Percentiles rank a stretch among this genome's conserved stretches.
Evolutionary conservation across 2,888 invertebrate genomes (phyloP).

Genomic region (Watsonalla binaria): DNA sequence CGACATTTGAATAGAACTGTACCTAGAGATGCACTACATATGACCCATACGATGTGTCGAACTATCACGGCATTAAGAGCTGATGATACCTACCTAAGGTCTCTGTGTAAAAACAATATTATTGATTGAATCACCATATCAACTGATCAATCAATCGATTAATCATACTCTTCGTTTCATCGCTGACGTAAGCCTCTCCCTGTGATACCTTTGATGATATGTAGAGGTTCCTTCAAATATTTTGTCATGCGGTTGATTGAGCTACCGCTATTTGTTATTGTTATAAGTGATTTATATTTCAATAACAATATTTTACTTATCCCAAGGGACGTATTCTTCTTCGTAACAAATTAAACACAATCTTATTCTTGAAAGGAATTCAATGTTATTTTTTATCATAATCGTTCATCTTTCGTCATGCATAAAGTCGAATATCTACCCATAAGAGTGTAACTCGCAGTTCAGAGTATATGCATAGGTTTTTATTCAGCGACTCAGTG

Average conservation of each 20-base stretch:
- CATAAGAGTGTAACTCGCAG: constrained; percentile 7
- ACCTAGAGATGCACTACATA: too few species aligned
- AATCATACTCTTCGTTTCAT: not conserved
- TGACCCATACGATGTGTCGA: too few species aligned
- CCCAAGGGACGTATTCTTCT: not conserved
- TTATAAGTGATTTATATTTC: not conserved
- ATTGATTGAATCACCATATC: not conserved
- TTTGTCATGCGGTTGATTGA: too few species aligned
- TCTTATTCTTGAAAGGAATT: not conserved
- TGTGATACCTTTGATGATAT: not conserved
- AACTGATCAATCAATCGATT: not conserved
- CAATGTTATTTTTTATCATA: not conserved
- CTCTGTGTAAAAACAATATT: too few species aligned
- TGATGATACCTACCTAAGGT: too few species aligned
- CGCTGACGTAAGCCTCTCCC: not conserved
- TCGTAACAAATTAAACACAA: not conserved
- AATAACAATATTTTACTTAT: not conserved
- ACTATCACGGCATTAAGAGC: too few species aligned
- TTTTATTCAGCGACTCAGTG: constrained; percentile 29
- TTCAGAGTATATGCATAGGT: constrained; percentile 12
- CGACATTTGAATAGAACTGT: too few species aligned
- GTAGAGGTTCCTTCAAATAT: not conserved
- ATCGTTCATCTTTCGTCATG: not conserved
- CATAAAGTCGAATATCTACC: constrained; percentile 5
- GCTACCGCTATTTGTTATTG: not conserved